Percentiles rank a stretch among this genome's conserved stretches.
phyloP scores from a whole-genome alignment of 2,888 invertebrate species.

The Mamestra brassicae region DNA sequence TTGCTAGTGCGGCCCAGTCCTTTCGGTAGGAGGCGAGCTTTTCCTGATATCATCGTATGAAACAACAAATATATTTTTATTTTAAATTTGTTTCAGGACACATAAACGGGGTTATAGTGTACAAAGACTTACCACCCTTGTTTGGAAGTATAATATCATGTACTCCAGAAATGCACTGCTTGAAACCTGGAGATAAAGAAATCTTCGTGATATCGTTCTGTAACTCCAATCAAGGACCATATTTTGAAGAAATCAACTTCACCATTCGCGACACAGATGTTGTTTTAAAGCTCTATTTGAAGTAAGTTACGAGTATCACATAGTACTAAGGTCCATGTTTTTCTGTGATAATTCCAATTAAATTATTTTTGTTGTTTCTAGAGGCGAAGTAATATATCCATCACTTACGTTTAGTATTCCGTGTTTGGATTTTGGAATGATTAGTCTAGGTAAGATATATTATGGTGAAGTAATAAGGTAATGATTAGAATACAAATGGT shows the following conservation, averaged over 20 bases:
- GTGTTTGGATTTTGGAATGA: slow-evolving; percentile 90
- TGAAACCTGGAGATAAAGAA: slow-evolving; percentile 88
- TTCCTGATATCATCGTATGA: background rate
- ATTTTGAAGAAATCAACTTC: slow-evolving; percentile 92
- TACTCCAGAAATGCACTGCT: slow-evolving; percentile 83
- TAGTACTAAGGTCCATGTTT: no score
- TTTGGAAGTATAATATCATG: slow-evolving; percentile 91
- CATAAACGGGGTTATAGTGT: slow-evolving; percentile 91
- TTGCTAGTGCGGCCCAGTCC: background rate
- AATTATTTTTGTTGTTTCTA: slow-evolving; percentile 70
- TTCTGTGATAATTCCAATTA: background rate
- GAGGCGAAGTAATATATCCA: slow-evolving; percentile 92
- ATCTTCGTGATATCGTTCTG: slow-evolving; percentile 90
- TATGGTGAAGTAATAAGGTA: background rate
- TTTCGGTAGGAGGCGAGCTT: background rate
- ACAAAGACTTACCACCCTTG: slow-evolving; percentile 83
- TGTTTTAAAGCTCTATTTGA: slow-evolving; percentile 89
- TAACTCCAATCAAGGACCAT: slow-evolving; percentile 91
- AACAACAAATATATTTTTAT: background rate
- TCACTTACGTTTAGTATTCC: slow-evolving; percentile 89
- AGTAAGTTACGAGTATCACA: slow-evolving; percentile 80
- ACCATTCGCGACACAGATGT: slow-evolving; percentile 91
- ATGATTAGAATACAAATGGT: no score
- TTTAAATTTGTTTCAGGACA: slow-evolving; percentile 82
- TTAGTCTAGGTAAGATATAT: slow-evolving; percentile 88